Base-by-base conservation (phyloP, 2,888 invertebrate species). In the Notodonta dromedarius region DNA sequence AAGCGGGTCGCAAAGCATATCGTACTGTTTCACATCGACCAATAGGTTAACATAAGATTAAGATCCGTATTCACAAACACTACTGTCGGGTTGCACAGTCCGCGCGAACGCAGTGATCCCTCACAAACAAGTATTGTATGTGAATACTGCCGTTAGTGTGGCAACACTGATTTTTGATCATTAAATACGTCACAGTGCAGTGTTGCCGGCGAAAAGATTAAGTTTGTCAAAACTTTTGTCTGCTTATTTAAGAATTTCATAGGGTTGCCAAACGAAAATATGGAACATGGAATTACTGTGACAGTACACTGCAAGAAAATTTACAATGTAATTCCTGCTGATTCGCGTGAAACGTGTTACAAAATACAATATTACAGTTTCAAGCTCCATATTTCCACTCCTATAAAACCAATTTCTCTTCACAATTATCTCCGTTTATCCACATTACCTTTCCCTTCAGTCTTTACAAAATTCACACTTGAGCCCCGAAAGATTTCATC, bases 401-500 rank as follows among this genome's bases (percentile, higher is more conserved):
- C 62, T 79, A 84, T 74, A 82, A 80, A 83, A 76, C 78, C 80
- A 82, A 78, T 79, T 74, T 76, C 68, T 76, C 73, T 67, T 70
- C 63, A 75, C 69, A 73, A 67, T 73, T 66, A 79, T 67, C 67
- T 24, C 71, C 71, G 65, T 71, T 67, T 74, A 73, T 72, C 73
- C 78, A 75, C 71, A 69, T 80, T 63, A 73, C 65, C 76, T 79
- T 76, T 76, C 70, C 79, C 79, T 79, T 89, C 88, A 89, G 89
- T 89, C 89, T 89, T 89, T 83, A 79, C 80, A 79, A 74, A 74
- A 74, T 79, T 67, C 76, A 74, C 74, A 76, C 73, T 69, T 50
- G 59, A n/a, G 58, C 48, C 35, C 56, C 56, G 51, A 54, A 65
- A 60, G 57, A 56, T 59, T 46, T 57, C 57, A 63, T 56, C 24